Conservation (phyloP, 2,797 vertebrate species). For the Leucoraja ocellata region DNA sequence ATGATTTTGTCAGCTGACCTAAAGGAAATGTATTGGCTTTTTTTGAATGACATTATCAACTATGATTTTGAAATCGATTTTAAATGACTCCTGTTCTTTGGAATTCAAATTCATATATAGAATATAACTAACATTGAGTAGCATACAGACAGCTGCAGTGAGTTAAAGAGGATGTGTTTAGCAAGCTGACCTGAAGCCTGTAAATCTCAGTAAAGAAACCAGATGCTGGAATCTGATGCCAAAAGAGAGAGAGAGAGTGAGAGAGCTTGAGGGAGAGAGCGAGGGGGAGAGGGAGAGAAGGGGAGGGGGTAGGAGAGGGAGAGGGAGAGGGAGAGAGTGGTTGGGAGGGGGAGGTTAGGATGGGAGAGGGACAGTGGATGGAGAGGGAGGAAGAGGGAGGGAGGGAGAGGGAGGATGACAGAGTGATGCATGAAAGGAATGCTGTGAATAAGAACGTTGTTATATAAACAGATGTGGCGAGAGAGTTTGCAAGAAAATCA, state of each 20-base stretch:
- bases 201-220: background rate
- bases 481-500: background rate
- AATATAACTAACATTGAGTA: background rate
- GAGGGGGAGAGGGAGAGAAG: background rate
- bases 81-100: background rate
- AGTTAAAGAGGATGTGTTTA: background rate
- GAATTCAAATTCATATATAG: background rate
- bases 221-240: background rate
- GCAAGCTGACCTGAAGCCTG: background rate
- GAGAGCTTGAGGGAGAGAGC: background rate
- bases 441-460: background rate
- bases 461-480: background rate
- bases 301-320: too few species aligned
- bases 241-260: background rate
- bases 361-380: too few species aligned
- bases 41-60: background rate
- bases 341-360: background rate
- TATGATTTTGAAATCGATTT: background rate
- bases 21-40: background rate
- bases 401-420: too few species aligned
- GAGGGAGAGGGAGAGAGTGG: too few species aligned
- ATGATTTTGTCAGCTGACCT: background rate
- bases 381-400: background rate
- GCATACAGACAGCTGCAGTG: background rate
- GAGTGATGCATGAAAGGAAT: background rate